Percentiles rank a stretch among this genome's conserved stretches.
Evolutionary conservation across 2,113 vertebrate species (phyloP).

Genomic region (Burhinus oedicnemus): DNA sequence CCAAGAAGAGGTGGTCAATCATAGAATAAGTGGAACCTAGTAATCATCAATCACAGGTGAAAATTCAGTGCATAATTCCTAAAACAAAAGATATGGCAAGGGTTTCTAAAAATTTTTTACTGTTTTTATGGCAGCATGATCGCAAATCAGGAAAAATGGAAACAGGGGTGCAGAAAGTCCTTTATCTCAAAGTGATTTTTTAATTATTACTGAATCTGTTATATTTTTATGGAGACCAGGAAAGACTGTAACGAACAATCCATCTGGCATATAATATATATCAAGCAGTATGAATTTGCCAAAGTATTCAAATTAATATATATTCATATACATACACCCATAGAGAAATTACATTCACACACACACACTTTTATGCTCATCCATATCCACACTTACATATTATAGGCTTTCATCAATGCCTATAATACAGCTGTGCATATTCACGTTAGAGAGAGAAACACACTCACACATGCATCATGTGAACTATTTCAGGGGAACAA

Average conservation of each 20-base stretch:
- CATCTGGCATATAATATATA: not conserved
- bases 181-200: not conserved
- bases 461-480: not conserved
- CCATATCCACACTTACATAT: not conserved
- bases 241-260: not conserved
- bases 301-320: not conserved
- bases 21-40: not conserved
- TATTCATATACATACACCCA: not conserved
- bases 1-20: not conserved
- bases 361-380: not conserved
- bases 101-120: not conserved
- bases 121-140: not conserved
- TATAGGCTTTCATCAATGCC: not conserved
- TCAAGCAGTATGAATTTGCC: not conserved
- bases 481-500: not conserved
- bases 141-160: not conserved
- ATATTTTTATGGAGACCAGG: not conserved
- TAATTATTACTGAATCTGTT: not conserved
- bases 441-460: not conserved
- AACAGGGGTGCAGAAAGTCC: not conserved
- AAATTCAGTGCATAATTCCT: slow-evolving; percentile 6
- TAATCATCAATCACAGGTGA: not conserved
- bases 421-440: not conserved
- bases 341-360: not conserved
- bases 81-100: not conserved